Conservation (phyloP, 2,113 vertebrate species). For the Clarias magur region DNA sequence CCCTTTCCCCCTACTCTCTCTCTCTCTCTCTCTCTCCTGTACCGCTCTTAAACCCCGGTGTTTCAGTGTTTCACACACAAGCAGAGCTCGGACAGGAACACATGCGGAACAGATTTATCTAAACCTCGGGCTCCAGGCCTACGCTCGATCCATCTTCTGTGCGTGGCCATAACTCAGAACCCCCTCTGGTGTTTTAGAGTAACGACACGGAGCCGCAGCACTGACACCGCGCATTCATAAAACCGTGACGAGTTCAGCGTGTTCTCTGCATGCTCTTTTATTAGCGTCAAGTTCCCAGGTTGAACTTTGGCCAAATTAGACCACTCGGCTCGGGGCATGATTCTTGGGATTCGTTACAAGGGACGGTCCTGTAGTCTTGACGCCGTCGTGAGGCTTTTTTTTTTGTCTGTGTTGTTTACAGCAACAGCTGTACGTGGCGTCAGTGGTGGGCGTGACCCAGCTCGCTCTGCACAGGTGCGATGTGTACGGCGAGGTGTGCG, state of each 20-base stretch:
- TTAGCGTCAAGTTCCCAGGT: not conserved
- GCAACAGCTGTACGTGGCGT: conserved; percentile 98
- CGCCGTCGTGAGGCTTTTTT: not conserved
- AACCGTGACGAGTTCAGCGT: not conserved
- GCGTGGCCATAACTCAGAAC: conserved; percentile 38
- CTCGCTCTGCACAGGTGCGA: conserved; percentile 93
- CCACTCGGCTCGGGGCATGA: not conserved
- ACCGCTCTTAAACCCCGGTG: conserved; percentile 19
- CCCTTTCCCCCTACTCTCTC: not conserved
- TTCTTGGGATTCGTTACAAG: no score
- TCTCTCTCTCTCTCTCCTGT: not conserved
- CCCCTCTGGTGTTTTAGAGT: conserved; percentile 20
- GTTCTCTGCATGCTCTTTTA: not conserved
- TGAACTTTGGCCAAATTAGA: not conserved
- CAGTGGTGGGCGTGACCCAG: conserved; percentile 87
- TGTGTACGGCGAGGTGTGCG: conserved; percentile 90
- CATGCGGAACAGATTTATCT: conserved; percentile 31
- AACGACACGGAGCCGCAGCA: not conserved
- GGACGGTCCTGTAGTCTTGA: not conserved
- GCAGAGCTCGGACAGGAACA: not conserved
- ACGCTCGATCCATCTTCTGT: conserved; percentile 33
- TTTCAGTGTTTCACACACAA: conserved; percentile 3
- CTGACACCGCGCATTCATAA: conserved; percentile 1
- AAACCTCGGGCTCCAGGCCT: conserved; percentile 32
- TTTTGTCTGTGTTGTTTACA: conserved; percentile 59